A percentile compares a stretch with the other conserved stretches of the same genome.
Evolutionary conservation across 2,113 vertebrate genomes (phyloP).

Genomic region (Struthidea cinerea): DNA sequence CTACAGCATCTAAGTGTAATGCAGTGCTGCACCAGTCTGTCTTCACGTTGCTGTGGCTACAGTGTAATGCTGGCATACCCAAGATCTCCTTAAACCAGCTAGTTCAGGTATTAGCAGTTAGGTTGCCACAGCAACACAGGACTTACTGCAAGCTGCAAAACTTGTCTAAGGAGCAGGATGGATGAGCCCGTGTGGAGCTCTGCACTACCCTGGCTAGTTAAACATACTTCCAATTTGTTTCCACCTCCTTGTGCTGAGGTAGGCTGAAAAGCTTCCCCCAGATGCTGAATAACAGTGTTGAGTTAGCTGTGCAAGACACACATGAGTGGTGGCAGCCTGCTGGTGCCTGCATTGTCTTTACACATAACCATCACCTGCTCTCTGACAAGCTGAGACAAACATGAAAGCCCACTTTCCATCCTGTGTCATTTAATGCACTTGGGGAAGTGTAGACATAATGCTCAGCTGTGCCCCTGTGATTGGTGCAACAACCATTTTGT

Average conservation of each 20-base stretch:
- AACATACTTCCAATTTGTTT: neutral
- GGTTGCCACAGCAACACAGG: conserved; percentile 11
- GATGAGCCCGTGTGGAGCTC: neutral
- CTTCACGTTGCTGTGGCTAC: neutral
- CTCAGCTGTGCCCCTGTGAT: neutral
- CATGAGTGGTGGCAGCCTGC: neutral
- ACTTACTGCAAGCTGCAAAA: neutral
- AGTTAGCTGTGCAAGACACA: neutral
- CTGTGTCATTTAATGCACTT: neutral
- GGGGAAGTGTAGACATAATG: neutral
- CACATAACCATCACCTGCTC: neutral
- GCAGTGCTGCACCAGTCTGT: neutral
- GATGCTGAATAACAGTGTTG: neutral
- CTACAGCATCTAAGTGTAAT: neutral
- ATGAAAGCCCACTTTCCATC: neutral
- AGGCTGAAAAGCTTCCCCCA: neutral
- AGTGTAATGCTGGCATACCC: neutral
- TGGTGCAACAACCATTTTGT: neutral
- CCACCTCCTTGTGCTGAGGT: neutral
- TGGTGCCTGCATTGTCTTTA: neutral
- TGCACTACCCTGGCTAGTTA: neutral
- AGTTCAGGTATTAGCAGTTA: neutral
- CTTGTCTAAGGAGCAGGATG: neutral
- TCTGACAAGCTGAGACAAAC: neutral
- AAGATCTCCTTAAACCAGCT: neutral